A percentile compares a stretch with the other conserved stretches of the same genome.
These are phyloP conservation scores for Lepeophtheirus nordmannii DNA, from an alignment of 2,888 invertebrate species.

Conservation along the genomic window DNA sequence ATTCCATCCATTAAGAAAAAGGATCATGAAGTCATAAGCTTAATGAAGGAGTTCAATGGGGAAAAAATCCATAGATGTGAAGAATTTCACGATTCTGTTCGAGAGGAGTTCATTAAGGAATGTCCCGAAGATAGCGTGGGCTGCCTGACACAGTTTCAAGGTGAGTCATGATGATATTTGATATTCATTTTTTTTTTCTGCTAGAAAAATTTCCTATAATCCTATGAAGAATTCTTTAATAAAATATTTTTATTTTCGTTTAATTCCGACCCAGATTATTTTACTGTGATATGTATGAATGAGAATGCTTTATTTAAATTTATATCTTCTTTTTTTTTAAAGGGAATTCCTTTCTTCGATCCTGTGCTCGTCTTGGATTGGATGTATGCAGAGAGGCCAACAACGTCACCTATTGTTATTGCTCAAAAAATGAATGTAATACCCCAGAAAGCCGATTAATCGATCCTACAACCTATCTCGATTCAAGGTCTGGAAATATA, in stretches of 20 bases:
- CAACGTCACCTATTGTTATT: slow-evolving; percentile 34
- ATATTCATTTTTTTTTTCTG: neutral
- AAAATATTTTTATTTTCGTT: neutral
- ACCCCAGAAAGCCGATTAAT: slow-evolving; percentile 12
- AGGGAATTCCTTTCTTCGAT: slow-evolving; percentile 32
- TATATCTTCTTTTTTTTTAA: neutral
- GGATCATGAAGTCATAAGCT: neutral
- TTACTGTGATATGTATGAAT: neutral
- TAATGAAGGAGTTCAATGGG: neutral
- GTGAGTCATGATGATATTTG: neutral
- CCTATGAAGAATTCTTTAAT: neutral
- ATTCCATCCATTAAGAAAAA: neutral
- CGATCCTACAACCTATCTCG: neutral
- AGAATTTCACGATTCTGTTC: neutral
- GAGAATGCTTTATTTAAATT: neutral
- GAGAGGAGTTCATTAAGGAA: slow-evolving; percentile 10
- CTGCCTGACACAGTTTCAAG: slow-evolving; percentile 20
- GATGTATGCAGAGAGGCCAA: slow-evolving; percentile 33
- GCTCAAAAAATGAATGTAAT: slow-evolving; percentile 34
- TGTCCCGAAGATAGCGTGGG: slow-evolving; percentile 20
- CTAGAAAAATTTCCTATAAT: neutral
- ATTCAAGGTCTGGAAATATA: neutral
- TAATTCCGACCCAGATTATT: neutral
- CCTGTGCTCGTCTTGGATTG: slow-evolving; percentile 30
- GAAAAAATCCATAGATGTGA: slow-evolving; percentile 6